These are phyloP conservation scores for Phasianus colchicus DNA, from an alignment of 2,113 vertebrate species.

Conservation along the genomic window DNA sequence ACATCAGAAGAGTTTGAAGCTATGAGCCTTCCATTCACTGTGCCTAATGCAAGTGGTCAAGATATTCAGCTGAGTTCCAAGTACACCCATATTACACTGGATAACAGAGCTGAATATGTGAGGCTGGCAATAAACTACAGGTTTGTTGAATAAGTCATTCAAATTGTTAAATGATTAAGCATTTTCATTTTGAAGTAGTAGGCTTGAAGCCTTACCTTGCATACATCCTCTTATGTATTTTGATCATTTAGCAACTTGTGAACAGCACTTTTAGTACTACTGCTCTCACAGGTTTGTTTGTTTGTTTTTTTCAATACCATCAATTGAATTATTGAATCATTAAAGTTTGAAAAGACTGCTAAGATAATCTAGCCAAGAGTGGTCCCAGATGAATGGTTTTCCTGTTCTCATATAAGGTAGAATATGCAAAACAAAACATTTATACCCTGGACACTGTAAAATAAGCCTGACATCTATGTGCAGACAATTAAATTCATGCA, in stretches of 20 bases:
- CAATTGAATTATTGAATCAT: neutral
- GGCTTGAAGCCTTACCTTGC: neutral
- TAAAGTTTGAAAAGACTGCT: too few species aligned
- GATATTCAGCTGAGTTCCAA: constrained; percentile 98
- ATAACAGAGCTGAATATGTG: constrained; percentile 94
- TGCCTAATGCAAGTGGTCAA: constrained; percentile 96
- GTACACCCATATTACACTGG: constrained; percentile 93
- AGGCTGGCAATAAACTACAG: constrained; percentile 97
- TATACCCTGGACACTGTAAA: neutral
- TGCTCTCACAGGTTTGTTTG: neutral
- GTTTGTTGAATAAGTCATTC: constrained; percentile 68
- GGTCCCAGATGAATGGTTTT: neutral
- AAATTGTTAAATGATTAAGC: neutral
- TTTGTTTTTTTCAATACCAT: neutral
- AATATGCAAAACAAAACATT: neutral
- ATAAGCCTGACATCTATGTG: neutral
- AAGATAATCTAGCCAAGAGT: neutral
- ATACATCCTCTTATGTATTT: neutral
- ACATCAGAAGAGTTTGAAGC: constrained; percentile 96
- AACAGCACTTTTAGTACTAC: neutral
- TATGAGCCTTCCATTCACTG: constrained; percentile 96
- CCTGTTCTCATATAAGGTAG: neutral
- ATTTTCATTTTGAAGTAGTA: neutral
- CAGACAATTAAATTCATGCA: neutral
- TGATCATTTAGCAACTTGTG: neutral